Evolutionary conservation across 2,113 vertebrate genomes (phyloP), one percentile per base, ranked within the genome.

Genomic region (Brachirus orientalis): DNA sequence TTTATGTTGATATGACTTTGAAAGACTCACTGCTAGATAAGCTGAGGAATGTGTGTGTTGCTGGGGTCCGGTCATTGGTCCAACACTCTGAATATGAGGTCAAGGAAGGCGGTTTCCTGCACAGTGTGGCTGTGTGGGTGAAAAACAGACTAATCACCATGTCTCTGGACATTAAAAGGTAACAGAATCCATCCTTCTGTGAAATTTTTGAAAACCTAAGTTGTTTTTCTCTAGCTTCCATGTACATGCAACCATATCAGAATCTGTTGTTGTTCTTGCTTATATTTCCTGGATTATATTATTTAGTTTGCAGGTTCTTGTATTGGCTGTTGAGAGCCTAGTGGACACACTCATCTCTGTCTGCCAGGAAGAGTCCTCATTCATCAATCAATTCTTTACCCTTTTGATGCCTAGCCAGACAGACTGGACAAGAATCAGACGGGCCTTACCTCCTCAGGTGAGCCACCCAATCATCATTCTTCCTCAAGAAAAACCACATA

Each of bases 231-330:
- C 3, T 6, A 28, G 28, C 6, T 28, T 28, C 28, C 28, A 28
- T 28, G 28, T 28, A 28, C 7, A 36, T 13, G 28, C n/a, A n/a
- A n/a, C n/a, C n/a, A n/a, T n/a, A n/a, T n/a, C n/a, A 45, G 36
- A 52, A 43, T 38, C 5, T 19, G 7, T n/a, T 38, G 7, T 40
- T 2, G 10, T 28, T 77, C n/a, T 6, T 7, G 9, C n/a, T 33
- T 40, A 54, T 16, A 28, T 11, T 22, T 44, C 19, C 46, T 36
- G 11, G 0, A 28, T 63, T 40, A 41, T 47, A 0, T 51, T 0
- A 63, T 72, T 22, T 70, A 99, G 98, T 82, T 92, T 99, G n/a
- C 94, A 95, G 85, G 87, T 94, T 80, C 90, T 98, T 48, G 92
- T 95, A 37, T 86, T 87, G 70, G 90, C 95, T 19, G 94, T 95